These are phyloP conservation scores for Sylvia borin DNA, from an alignment of 2,797 vertebrate genomes.

Conservation along the genomic window DNA sequence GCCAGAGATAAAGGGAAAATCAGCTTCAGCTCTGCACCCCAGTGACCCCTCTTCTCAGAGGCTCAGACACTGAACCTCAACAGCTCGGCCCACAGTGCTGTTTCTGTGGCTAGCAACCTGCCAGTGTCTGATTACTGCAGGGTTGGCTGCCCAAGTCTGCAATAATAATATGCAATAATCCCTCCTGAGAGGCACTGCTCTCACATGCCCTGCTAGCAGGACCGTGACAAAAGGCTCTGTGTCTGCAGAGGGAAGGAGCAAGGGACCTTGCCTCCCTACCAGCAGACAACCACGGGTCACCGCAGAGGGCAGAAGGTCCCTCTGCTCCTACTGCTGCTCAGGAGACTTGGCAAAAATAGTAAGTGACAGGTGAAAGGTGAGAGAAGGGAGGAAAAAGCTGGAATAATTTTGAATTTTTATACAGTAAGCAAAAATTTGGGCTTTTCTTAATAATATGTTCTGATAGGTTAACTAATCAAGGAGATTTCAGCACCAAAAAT, in stretches of 20 bases:
- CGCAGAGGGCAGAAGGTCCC: background rate
- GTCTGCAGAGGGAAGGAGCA: background rate
- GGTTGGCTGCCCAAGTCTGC: background rate
- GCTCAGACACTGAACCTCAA: background rate
- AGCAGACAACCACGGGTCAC: fast-evolving
- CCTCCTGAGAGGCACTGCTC: background rate
- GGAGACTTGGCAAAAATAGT: background rate
- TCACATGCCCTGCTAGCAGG: background rate
- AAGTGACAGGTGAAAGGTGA: background rate
- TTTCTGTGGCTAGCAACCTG: background rate
- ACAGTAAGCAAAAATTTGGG: background rate
- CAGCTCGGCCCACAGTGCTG: fast-evolving
- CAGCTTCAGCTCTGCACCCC: background rate
- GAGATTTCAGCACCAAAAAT: background rate
- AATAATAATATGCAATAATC: background rate
- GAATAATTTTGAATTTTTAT: background rate
- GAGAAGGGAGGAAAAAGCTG: background rate
- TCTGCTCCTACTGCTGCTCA: background rate
- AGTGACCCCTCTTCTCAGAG: background rate
- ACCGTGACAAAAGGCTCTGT: background rate
- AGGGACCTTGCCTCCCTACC: background rate
- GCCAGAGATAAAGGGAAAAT: background rate
- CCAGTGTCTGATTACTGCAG: background rate
- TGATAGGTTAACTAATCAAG: background rate
- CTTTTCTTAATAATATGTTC: background rate